These are phyloP conservation scores for Aphis craccivora DNA, from an alignment of 1,140 invertebrate species.

Conservation along the genomic window DNA sequence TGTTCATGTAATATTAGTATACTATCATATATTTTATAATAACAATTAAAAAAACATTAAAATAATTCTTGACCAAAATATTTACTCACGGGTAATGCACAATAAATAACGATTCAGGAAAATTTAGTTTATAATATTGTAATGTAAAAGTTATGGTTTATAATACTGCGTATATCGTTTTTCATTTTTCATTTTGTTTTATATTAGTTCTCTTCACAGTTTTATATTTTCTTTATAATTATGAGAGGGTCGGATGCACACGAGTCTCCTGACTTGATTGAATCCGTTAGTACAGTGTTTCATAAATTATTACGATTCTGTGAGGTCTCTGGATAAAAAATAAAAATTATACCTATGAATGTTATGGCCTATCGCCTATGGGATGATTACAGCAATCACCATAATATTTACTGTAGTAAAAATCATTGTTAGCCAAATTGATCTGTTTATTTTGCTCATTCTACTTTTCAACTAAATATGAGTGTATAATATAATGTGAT, in stretches of 20 bases:
- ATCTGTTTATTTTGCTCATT: neutral
- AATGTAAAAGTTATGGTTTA: neutral
- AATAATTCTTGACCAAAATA: neutral
- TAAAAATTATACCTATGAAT: neutral
- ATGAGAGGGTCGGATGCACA: slow-evolving; percentile 1
- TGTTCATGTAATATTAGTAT: neutral
- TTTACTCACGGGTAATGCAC: neutral
- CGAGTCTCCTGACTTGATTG: neutral
- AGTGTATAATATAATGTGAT: neutral
- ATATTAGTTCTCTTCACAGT: neutral
- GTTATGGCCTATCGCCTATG: neutral
- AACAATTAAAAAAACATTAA: slow-evolving; percentile 42
- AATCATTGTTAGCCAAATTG: neutral
- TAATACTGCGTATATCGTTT: neutral
- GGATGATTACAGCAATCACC: neutral
- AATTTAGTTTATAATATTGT: neutral
- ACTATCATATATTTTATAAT: neutral
- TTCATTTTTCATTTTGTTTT: neutral
- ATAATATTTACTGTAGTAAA: neutral
- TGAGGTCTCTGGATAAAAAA: neutral
- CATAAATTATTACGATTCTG: neutral
- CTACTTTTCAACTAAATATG: neutral
- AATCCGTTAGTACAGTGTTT: neutral
- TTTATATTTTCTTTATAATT: neutral
- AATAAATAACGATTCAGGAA: neutral